phyloP scores from a whole-genome alignment of 2,113 vertebrate species.

The Acrocephalus kingi region DNA sequence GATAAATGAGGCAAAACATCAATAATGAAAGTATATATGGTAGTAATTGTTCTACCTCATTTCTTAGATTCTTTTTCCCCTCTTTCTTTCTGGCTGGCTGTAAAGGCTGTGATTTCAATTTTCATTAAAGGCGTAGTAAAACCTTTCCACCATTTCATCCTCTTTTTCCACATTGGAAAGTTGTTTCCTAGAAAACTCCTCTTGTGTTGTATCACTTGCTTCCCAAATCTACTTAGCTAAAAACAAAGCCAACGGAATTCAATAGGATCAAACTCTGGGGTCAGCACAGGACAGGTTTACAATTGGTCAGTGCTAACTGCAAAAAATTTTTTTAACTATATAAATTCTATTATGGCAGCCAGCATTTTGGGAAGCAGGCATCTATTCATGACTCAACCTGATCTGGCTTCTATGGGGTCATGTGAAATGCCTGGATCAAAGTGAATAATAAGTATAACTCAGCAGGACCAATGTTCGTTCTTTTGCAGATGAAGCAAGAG shows the following conservation, averaged over 20 bases:
- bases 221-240: constrained; percentile 60
- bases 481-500: constrained; percentile 1
- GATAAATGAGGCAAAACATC: background rate
- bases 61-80: background rate
- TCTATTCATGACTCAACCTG: constrained; percentile 59
- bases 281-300: constrained; percentile 51
- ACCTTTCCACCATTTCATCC: background rate
- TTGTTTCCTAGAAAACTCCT: background rate
- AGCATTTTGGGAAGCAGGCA: constrained; percentile 44
- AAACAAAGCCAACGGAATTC: constrained; percentile 58
- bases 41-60: background rate
- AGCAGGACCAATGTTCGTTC: background rate
- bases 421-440: constrained; percentile 55
- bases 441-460: constrained; percentile 52
- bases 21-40: background rate
- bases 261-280: constrained; percentile 32
- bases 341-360: background rate
- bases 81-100: background rate
- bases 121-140: background rate
- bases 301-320: constrained; percentile 4
- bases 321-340: constrained; percentile 19
- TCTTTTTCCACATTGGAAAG: background rate
- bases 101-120: background rate
- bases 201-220: background rate
- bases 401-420: constrained; percentile 49